Conservation (phyloP, 1,140 invertebrate genomes). For the Cydia fagiglandana region DNA sequence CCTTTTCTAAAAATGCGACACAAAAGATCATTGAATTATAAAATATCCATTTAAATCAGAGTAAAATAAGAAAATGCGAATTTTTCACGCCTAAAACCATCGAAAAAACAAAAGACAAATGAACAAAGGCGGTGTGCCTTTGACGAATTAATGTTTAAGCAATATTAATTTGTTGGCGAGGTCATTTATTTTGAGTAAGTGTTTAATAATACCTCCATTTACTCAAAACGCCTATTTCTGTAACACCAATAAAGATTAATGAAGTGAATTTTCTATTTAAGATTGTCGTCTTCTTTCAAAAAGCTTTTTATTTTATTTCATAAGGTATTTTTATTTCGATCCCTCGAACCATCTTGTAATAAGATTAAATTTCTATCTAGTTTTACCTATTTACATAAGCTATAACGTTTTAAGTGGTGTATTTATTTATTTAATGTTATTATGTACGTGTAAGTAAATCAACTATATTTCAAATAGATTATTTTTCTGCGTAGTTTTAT, state of each 20-base stretch:
- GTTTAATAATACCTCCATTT: neutral
- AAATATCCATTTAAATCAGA: constrained; percentile 5
- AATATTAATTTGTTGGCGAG: neutral
- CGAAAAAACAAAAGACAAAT: neutral
- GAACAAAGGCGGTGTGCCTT: neutral
- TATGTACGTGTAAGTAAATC: no score
- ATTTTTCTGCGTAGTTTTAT: no score
- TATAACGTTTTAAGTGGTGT: no score
- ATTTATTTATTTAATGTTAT: no score
- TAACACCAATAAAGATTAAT: neutral
- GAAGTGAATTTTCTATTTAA: neutral
- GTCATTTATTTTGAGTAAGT: neutral
- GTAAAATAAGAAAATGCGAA: neutral
- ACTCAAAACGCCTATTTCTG: neutral
- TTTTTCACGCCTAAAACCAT: neutral
- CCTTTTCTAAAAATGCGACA: neutral
- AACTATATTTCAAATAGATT: no score
- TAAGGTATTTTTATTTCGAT: neutral
- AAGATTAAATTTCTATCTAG: no score
- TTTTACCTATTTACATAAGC: no score
- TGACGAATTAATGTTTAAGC: neutral
- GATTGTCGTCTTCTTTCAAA: neutral
- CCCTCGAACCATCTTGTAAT: no score
- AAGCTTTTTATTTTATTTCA: neutral
- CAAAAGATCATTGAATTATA: neutral